phyloP scores from a whole-genome alignment of 2,888 invertebrate genomes.

The Diarsia dahlii region DNA sequence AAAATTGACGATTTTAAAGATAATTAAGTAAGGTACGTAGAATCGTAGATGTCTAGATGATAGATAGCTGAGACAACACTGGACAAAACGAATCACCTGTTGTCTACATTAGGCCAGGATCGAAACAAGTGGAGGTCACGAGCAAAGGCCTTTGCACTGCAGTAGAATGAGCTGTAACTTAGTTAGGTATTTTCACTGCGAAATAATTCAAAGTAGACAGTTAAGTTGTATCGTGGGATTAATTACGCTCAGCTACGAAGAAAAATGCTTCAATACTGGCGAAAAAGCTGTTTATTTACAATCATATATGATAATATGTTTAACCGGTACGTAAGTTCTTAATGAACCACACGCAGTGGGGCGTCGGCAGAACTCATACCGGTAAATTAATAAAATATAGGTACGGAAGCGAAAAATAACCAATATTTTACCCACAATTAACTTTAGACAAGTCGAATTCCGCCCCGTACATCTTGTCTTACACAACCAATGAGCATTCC shows the following conservation, averaged over 20 bases:
- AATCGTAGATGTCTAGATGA: no score
- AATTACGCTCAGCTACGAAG: neutral
- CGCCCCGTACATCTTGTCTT: constrained; percentile 41
- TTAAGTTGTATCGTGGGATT: neutral
- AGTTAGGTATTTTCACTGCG: neutral
- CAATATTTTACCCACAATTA: constrained; percentile 51
- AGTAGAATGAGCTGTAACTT: neutral
- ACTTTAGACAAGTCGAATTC: constrained; percentile 24
- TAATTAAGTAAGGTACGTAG: no score
- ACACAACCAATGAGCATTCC: constrained; percentile 39
- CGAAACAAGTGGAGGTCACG: neutral
- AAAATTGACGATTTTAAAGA: no score
- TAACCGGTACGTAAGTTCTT: neutral
- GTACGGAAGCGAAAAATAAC: constrained; percentile 48
- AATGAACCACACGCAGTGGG: constrained; percentile 16
- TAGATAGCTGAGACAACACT: neutral
- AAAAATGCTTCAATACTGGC: neutral
- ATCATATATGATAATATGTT: neutral
- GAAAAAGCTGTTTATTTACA: neutral
- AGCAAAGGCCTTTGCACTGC: neutral
- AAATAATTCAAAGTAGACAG: neutral
- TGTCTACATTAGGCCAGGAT: neutral
- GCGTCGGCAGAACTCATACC: constrained; percentile 8
- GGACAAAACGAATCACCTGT: neutral
- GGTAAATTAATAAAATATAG: constrained; percentile 38